Conservation (phyloP, 2,797 vertebrate genomes). For the Schizothorax lantsangensis region DNA sequence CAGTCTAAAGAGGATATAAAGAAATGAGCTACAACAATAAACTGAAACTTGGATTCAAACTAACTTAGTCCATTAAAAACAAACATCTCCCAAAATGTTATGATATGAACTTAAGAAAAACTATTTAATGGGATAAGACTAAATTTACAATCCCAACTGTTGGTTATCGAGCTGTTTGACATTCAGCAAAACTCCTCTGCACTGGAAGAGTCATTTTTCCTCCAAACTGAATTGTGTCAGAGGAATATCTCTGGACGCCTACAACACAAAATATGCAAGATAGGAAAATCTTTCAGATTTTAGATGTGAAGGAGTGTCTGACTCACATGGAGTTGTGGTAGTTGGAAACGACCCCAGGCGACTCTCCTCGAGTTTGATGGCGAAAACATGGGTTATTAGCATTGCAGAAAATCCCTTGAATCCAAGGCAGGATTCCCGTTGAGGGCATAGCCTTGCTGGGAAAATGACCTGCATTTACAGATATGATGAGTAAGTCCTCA, state of each 20-base stretch:
- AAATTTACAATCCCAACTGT: background rate
- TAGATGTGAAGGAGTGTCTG: background rate
- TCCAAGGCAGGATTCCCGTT: slow-evolving; percentile 91
- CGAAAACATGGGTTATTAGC: slow-evolving; percentile 94
- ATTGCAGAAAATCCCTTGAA: slow-evolving; percentile 97
- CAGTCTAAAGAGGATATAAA: slow-evolving; percentile 75
- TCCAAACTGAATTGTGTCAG: background rate
- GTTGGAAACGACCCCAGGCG: slow-evolving; percentile 91
- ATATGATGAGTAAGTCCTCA: slow-evolving; percentile 6
- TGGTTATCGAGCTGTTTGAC: background rate
- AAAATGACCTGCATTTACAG: slow-evolving; percentile 87
- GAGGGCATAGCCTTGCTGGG: slow-evolving; percentile 98
- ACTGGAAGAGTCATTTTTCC: background rate
- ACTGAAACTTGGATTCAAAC: background rate
- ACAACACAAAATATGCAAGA: background rate
- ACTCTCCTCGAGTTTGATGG: slow-evolving; percentile 87
- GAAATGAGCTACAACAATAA: background rate
- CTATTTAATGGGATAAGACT: background rate
- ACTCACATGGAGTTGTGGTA: slow-evolving; percentile 94
- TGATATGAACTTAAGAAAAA: background rate
- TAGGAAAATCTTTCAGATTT: slow-evolving; percentile 6
- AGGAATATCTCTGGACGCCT: background rate
- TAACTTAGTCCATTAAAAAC: background rate
- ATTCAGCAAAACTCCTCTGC: background rate
- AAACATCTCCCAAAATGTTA: background rate